Evolutionary conservation across 2,113 vertebrate genomes (phyloP).

Genomic region (Okapia johnstoni): DNA sequence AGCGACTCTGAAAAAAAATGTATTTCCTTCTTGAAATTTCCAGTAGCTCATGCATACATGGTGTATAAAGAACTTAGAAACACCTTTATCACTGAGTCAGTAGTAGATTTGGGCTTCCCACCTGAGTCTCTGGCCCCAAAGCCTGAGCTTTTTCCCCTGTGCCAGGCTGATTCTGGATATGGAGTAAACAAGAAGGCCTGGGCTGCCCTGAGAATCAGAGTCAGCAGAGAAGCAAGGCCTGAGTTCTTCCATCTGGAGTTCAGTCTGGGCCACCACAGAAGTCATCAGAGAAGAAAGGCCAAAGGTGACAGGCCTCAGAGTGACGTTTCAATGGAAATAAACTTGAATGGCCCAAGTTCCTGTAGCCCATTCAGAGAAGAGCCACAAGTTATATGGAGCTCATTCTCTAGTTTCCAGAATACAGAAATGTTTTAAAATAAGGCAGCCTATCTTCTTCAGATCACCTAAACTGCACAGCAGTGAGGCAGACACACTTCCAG

Average conservation of each 20-base stretch:
- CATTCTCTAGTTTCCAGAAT: not conserved
- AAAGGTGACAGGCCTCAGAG: not conserved
- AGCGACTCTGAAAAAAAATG: not conserved
- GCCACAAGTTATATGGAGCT: not conserved
- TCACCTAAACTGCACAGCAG: not conserved
- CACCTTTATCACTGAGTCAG: not conserved
- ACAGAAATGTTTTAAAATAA: not conserved
- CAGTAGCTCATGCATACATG: not conserved
- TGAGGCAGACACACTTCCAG: not conserved
- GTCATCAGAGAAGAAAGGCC: not conserved
- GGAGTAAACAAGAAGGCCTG: not conserved
- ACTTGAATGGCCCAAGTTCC: not conserved
- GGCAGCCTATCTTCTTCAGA: not conserved
- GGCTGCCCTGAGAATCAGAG: not conserved
- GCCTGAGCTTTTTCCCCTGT: not conserved
- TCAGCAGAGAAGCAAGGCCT: not conserved
- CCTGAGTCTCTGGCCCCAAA: not conserved
- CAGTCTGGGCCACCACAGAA: not conserved
- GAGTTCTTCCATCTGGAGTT: not conserved
- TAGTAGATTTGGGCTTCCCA: not conserved
- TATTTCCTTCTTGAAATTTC: conserved; percentile 5
- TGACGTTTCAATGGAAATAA: not conserved
- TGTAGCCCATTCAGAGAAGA: not conserved
- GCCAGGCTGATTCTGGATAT: not conserved
- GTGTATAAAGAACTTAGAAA: not conserved